Base-by-base conservation (phyloP, 2,797 vertebrate genomes). In the Chaetodon trifasciatus region DNA sequence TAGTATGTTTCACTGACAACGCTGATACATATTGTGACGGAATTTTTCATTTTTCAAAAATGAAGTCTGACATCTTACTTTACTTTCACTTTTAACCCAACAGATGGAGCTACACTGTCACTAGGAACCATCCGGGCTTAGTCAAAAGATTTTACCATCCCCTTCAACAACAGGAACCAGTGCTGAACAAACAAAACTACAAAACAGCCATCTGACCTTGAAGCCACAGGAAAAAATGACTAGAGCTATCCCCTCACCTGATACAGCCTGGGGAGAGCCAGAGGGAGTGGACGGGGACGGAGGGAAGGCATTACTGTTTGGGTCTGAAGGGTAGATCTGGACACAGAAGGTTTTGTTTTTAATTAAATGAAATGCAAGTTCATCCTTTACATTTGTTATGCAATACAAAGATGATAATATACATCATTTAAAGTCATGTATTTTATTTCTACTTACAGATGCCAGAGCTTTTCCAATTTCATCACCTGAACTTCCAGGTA, bases 401-500 rank as follows among this genome's bases (percentile, higher is more conserved):
- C 3, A 46, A 49, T 0, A 75, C 5, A 78, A 56, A 49, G 2
- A 1, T 11, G 9, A 40, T 40, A 7, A 58, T 6, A 46, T 37
- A n/a, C 7, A 56, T 32, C 11, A 77, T 64, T 57, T 23, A 7
- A 32, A 64, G 13, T 39, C 44, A 6, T 6, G 2, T 16, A 35
- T 56, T 60, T 46, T 76, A 35, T 42, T 53, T 62, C 5, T 55
- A 91, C 98, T 97, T 94, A 99, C 98, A 86, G 98, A 99, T 87
- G 97, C 98, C 84, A 99, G 91, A 6, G 98, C 98, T 95, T 99
- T 99, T 88, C 98, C 98, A 13, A 99, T 97, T 23, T 98, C 98
- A 0, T 98, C 98, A 32, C 98, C 98, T 0, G 98, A 99, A 93
- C 98, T 99, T 81, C 97, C 96, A 8, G 97, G 95, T 1, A 96